Base-by-base conservation (phyloP, 37 sponge, comb jelly and placozoan species). In the Corticium candelabrum region DNA sequence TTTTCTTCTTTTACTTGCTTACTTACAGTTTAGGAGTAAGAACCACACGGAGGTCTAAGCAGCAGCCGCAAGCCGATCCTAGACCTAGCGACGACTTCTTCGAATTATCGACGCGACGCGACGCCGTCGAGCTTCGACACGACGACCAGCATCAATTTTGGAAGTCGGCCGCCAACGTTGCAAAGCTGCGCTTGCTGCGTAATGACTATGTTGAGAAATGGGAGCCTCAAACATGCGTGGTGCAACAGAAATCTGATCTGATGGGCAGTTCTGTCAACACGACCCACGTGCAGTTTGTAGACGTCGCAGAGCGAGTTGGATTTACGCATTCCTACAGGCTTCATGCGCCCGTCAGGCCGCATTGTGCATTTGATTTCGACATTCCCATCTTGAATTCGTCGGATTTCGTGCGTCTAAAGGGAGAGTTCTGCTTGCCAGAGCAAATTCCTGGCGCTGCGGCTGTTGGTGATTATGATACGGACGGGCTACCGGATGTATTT, bases 371-470 rank as follows among this genome's bases (percentile, higher is more conserved):
- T 34, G 29, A 70, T 32, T 70, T 29, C 36, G 35, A 34, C 29
- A 15, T 70, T 15, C 7, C 73, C 5, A 70, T 29, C 33, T 32
- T 7, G 31, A 70, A 70, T 15, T 29, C 7, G 5, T 70, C 73
- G 7, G 35, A 32, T 35, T 7, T 35, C 31, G 7, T 15, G 29
- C 73, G 73, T 30, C 73, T 70, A 5, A 15, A 70, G 4, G 73
- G 73, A 5, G 73, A 70, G 35, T 70, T 70, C 35, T 70, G 73
- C 29, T 4, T 32, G n/a, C 73, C 73, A 5, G 73, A 70, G 35
- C 73, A 32, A 7, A 70, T 70, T 5, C 7, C 73, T 7, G 73
- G 73, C n/a, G 73, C 34, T 4, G 73, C 73, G 7, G 73, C 73
- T 7, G 73, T 15, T 15, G 73, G n/a, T 32, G 73, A 70, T 70